phyloP scores from a whole-genome alignment of 2,113 vertebrate genomes.

The Ictidomys tridecemlineatus region DNA sequence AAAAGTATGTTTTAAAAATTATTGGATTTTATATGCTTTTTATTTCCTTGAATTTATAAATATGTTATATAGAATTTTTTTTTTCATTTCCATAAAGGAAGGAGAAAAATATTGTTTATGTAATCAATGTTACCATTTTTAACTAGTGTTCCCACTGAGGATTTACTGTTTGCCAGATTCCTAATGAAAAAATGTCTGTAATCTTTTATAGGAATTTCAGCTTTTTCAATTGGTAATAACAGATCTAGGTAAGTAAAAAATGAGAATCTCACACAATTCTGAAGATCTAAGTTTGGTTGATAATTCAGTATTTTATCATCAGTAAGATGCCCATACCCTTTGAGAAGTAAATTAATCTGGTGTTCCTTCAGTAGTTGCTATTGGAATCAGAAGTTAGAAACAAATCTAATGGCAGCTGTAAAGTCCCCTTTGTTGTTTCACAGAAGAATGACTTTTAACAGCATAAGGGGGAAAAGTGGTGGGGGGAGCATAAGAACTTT shows the following conservation, averaged over 20 bases:
- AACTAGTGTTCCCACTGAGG: constrained; percentile 59
- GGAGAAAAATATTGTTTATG: constrained; percentile 64
- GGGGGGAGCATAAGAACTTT: neutral
- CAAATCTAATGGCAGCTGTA: constrained; percentile 25
- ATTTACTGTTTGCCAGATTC: constrained; percentile 65
- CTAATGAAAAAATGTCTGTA: constrained; percentile 60
- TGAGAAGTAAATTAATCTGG: constrained; percentile 6
- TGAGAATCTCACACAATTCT: constrained; percentile 26
- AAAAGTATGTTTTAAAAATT: neutral
- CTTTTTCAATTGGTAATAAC: constrained; percentile 67
- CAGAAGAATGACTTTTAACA: neutral
- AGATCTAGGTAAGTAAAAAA: constrained; percentile 75
- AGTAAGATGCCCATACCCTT: neutral
- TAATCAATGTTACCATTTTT: constrained; percentile 43
- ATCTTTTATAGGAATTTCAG: constrained; percentile 74
- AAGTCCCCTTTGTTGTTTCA: constrained; percentile 49
- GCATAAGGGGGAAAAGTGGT: neutral
- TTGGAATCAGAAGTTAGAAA: constrained; percentile 33
- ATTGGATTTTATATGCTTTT: neutral
- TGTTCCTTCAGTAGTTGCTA: constrained; percentile 22
- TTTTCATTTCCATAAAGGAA: constrained; percentile 73
- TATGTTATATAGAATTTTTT: constrained; percentile 34
- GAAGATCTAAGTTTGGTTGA: constrained; percentile 51
- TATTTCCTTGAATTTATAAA: constrained; percentile 46
- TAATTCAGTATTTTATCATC: constrained; percentile 53